These are phyloP conservation scores for Hydriomena furcata DNA, from an alignment of 2,888 invertebrate species.

Conservation along the genomic window DNA sequence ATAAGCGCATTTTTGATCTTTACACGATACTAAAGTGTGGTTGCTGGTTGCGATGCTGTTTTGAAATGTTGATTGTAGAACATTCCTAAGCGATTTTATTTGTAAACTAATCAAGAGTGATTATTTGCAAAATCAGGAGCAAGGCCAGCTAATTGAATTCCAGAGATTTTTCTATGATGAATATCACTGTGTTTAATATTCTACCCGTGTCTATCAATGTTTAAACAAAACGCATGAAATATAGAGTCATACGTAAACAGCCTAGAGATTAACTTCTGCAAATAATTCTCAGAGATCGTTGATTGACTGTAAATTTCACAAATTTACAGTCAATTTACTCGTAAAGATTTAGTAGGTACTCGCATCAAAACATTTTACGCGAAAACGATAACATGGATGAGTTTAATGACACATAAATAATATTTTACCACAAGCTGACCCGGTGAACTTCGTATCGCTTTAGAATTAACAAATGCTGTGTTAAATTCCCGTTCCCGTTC, in stretches of 20 bases:
- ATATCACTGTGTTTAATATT: not conserved
- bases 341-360: no score
- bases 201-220: no score
- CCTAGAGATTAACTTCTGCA: not conserved
- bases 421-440: no score
- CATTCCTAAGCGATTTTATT: constrained; percentile 12
- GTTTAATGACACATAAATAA: no score
- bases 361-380: not conserved
- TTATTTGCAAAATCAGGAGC: constrained; percentile 32
- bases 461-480: no score
- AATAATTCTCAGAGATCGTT: no score
- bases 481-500: no score
- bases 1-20: constrained; percentile 18
- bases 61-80: constrained; percentile 8
- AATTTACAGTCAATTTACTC: no score
- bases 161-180: constrained; percentile 20
- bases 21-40: constrained; percentile 23
- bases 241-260: constrained; percentile 2
- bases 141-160: constrained; percentile 32
- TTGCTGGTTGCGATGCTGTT: constrained; percentile 24
- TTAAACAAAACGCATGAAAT: not conserved
- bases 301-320: no score
- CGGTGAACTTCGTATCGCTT: no score
- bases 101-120: constrained; percentile 27
- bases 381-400: not conserved